Evolutionary conservation across 2,113 vertebrate species (phyloP), one percentile per base, ranked within the genome.

Genomic region (Mustela nigripes): DNA sequence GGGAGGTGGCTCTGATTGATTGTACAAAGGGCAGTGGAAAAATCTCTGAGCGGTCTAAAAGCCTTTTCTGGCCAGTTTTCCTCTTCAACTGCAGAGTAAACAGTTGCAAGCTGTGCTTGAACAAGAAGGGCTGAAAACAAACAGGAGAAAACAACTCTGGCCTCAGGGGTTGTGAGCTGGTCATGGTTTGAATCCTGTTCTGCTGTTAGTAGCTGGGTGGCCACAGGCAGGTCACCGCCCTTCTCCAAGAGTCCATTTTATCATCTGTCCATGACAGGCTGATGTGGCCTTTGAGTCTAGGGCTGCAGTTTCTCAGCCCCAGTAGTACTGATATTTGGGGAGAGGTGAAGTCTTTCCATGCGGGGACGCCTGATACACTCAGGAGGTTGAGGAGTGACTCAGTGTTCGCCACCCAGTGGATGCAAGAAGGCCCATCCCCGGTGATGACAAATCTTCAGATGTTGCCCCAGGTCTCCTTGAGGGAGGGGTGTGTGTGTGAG

Each of bases 11-110:
- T 84, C 67, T 82, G 67, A 86, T 33, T 53, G 80, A 86, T 48
- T 60, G 62, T 71, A 90, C 58, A 85, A 88, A 90, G 28, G 48
- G 36, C 56, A 81, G 33, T 67, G 83, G 56, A 92, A 93, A 94
- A 91, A 84, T 42, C n/a, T 84, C 48, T 80, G 74, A 78, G 42
- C 36, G 8, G 33, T 63, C 71, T 89, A 39, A 83, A 36, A 96
- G 22, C 14, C 14, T 86, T 69, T 63, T 42, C 50, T 80, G 48
- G 63, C 12, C 33, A 63, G 26, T 67, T 92, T 63, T 78, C 67
- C 58, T 92, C 67, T 88, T 84, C 78, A 87, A 45, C 31, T 36
- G 18, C 60, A 10, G 24, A 58, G 39, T 67, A 91, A 84, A 50
- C 2, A n/a, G 39, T n/a, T n/a, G 4, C 24, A 33, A 42, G 21